Percentiles rank a stretch among this genome's conserved stretches.
Evolutionary conservation across 2,888 invertebrate species (phyloP).

Genomic region (Sycophila texana): DNA sequence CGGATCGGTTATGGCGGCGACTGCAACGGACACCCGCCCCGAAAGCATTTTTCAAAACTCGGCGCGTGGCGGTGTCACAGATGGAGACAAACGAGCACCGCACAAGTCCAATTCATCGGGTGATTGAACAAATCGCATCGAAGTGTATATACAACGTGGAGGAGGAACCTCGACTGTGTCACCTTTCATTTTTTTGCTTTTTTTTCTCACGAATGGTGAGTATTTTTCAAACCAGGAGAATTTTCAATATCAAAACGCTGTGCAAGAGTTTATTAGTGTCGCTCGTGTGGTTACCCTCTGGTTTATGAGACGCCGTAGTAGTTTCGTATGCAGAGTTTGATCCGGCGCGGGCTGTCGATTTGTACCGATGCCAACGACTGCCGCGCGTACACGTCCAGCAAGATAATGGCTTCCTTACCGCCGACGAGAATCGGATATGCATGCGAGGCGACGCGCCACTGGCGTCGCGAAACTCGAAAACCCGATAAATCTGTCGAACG

Average conservation of each 20-base stretch:
- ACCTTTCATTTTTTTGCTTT: background rate
- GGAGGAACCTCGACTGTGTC: no score
- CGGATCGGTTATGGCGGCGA: no score
- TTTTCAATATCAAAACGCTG: conserved; percentile 1
- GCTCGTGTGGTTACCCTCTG: background rate
- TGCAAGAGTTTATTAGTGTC: background rate
- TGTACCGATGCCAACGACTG: conserved; percentile 35
- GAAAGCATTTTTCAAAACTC: conserved; percentile 46
- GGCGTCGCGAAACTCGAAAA: background rate
- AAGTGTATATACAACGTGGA: background rate
- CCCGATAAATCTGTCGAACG: conserved; percentile 13
- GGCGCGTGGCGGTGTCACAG: conserved; percentile 54
- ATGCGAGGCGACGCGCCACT: conserved; percentile 22
- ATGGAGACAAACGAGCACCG: conserved; percentile 66
- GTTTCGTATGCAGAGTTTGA: conserved; percentile 39
- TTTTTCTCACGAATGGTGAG: background rate
- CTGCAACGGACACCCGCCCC: background rate
- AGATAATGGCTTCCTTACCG: conserved; percentile 39
- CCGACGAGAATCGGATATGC: conserved; percentile 16
- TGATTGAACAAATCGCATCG: conserved; percentile 42
- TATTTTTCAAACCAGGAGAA: background rate
- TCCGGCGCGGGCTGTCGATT: background rate
- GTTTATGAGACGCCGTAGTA: background rate
- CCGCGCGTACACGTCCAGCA: conserved; percentile 18
- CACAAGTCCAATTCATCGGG: conserved; percentile 11